Percentiles rank a stretch among this genome's conserved stretches.
phyloP scores from a whole-genome alignment of 2,797 vertebrate species.

The Darevskia mixta region DNA sequence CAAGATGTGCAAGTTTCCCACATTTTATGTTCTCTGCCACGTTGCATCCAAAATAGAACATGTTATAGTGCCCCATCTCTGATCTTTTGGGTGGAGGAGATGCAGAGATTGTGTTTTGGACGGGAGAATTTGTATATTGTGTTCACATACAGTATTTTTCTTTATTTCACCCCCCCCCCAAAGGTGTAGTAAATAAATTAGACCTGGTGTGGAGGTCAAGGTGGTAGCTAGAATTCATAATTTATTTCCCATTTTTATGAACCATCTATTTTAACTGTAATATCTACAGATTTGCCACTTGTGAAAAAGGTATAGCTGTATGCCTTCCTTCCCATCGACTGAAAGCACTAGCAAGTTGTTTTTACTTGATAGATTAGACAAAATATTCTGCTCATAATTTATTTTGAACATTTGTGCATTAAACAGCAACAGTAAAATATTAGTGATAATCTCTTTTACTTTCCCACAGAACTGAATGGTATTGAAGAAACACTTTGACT shows the following conservation, averaged over 20 bases:
- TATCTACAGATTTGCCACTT: neutral
- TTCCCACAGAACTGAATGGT: conserved; percentile 84
- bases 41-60: neutral
- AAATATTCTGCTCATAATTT: conserved; percentile 31
- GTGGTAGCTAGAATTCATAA: neutral
- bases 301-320: neutral
- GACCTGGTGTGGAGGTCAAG: neutral
- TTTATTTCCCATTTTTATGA: neutral
- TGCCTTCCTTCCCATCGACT: neutral
- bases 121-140: neutral
- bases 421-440: conserved; percentile 47
- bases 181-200: neutral
- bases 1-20: neutral
- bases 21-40: neutral
- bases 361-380: conserved; percentile 2
- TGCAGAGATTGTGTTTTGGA: neutral
- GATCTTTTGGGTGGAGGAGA: neutral
- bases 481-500: conserved; percentile 81
- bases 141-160: neutral
- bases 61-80: neutral
- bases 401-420: conserved; percentile 22
- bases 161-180: neutral
- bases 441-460: conserved; percentile 67
- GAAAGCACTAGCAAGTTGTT: neutral
- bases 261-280: neutral